Base-by-base conservation (phyloP, 2,113 vertebrate genomes). In the Calidris pygmaea region DNA sequence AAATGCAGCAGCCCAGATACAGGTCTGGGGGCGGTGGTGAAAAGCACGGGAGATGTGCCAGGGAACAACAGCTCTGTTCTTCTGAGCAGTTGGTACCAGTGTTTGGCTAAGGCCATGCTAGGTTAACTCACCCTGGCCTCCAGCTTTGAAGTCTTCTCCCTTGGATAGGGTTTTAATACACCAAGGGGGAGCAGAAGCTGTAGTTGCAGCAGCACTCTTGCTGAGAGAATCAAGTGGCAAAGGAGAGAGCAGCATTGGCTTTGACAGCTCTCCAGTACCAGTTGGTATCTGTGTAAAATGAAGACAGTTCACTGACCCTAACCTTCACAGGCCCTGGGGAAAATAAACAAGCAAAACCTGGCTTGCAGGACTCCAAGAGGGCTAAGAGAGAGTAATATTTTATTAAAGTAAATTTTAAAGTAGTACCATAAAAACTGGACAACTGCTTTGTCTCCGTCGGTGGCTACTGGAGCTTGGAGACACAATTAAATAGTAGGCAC, bases 381-480 rank as follows among this genome's bases (percentile, higher is more conserved):
- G 16, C n/a, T 50, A 41, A 81, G 23, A 55, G 39, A 56, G 26
- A 10, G 32, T 24, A 53, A 12, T 62, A 73, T 73, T 97, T 95
- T 96, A 97, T 93, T 96, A 12, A 81, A 86, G 32, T 47, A 80
- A 63, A 72, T 74, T 95, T 89, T 91, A 45, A 90, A 67, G 59
- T 56, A 81, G 47, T 78, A 55, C n/a, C 65, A 43, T 23, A 60
- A 89, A 74, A 85, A 73, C 45, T 10, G 43, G 55, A 62, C 22
- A 84, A 29, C 32, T 39, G 55, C 30, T 93, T 83, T 63, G 34
- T 63, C 75, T 81, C 18, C 5, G n/a, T 29, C 79, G 35, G 30
- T 80, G 78, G 85, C 87, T 85, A 76, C 72, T 55, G 35, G 79
- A 71, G 63, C 85, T 77, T 58, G 41, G 62, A 73, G 41, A 82